Conservation (phyloP, 2,888 invertebrate species). For the Meganola albula region DNA sequence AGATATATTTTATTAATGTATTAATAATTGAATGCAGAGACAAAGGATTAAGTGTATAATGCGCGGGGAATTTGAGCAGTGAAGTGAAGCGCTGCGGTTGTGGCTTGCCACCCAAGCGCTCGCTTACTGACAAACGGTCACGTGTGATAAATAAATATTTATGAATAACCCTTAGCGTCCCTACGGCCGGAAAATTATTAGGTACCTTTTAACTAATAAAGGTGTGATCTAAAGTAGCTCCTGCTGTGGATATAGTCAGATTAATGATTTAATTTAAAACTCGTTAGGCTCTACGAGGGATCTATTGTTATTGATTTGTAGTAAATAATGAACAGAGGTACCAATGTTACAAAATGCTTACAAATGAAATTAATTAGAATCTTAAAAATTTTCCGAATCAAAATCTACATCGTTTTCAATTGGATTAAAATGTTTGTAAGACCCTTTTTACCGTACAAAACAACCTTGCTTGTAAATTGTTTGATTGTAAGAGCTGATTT, state of each 20-base stretch:
- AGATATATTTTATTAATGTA: too few species aligned
- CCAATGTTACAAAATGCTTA: slow-evolving; percentile 11
- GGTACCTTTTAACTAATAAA: too few species aligned
- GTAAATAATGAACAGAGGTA: too few species aligned
- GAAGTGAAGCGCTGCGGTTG: slow-evolving; percentile 53
- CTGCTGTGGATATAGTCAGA: too few species aligned
- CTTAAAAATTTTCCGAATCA: slow-evolving; percentile 27
- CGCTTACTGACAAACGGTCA: slow-evolving; percentile 6
- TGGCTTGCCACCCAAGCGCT: slow-evolving; percentile 62
- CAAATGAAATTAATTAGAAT: too few species aligned
- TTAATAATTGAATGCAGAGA: slow-evolving; percentile 18
- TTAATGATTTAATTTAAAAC: too few species aligned
- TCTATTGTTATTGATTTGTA: too few species aligned
- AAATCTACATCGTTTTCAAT: slow-evolving; percentile 32
- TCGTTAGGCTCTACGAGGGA: too few species aligned
- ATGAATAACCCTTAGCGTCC: too few species aligned
- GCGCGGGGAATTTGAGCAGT: slow-evolving; percentile 61
- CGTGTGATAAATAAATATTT: too few species aligned
- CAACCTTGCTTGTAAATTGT: slow-evolving; percentile 30
- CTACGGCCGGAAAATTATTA: too few species aligned
- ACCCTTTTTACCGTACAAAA: slow-evolving; percentile 31
- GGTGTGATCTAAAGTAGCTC: too few species aligned
- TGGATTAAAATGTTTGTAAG: slow-evolving; percentile 30
- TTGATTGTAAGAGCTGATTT: slow-evolving; percentile 33
- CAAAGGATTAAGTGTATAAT: slow-evolving; percentile 43